Conservation (phyloP, 2,797 vertebrate genomes). For the Bothrops alternatus region DNA sequence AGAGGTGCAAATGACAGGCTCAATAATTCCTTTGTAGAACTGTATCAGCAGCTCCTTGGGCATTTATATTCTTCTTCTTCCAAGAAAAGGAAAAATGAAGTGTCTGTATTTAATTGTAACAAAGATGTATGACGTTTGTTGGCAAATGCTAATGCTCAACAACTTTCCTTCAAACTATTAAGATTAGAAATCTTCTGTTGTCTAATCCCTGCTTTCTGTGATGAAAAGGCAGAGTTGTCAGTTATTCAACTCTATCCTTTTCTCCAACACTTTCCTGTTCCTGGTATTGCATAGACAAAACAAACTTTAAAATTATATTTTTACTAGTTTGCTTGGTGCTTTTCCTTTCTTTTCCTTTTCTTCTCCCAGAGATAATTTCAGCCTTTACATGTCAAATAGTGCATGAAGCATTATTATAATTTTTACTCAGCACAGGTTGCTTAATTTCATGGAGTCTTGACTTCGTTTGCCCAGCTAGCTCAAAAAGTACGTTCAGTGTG, state of each 20-base stretch:
- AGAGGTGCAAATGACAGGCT: no score
- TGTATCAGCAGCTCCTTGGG: no score
- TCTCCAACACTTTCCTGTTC: background rate
- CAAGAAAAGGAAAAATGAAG: background rate
- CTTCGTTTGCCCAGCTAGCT: background rate
- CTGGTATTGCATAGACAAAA: background rate
- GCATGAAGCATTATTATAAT: background rate
- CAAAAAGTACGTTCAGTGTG: background rate
- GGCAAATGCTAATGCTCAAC: background rate
- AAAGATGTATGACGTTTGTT: background rate
- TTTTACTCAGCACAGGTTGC: background rate
- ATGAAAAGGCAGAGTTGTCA: background rate
- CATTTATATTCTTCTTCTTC: background rate
- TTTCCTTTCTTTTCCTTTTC: background rate
- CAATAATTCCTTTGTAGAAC: no score
- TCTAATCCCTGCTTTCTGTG: background rate
- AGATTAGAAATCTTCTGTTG: background rate
- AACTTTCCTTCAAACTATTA: background rate
- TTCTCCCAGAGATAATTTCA: background rate
- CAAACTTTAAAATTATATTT: background rate
- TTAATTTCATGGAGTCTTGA: background rate
- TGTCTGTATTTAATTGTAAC: background rate
- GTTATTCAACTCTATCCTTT: background rate
- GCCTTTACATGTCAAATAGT: background rate
- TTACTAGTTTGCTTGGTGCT: background rate